Evolutionary conservation across 2,888 invertebrate species (phyloP), one percentile per base, ranked within the genome.

Genomic region (Hydrotaea cyrtoneurina): DNA sequence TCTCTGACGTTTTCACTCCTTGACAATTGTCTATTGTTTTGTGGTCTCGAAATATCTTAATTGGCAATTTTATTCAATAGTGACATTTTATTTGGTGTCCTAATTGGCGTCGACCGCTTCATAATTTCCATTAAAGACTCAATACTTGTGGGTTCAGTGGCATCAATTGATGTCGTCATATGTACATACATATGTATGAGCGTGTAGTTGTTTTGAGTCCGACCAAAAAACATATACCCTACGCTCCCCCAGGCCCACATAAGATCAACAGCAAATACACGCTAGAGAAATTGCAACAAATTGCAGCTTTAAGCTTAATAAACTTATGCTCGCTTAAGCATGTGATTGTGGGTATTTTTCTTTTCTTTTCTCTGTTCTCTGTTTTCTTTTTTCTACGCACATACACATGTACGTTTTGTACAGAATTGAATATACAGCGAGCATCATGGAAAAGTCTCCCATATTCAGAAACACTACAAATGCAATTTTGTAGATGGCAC

Each of bases 281-380:
- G 17, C 72, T 53, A 74, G 23, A 76, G 82, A 89, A 90, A 88
- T 88, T 90, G 89, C 90, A 90, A 90, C 90, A 90, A 90, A 90
- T 90, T 90, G 90, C 89, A 86, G 85, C 82, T 84, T 84, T 82
- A 85, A 83, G 83, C 86, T 86, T 83, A 80, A 80, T 83, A 83
- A 90, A 90, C 89, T 90, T 90, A 88, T 90, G 91, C 90, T 90
- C 87, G 87, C 89, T 89, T 90, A 88, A 90, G 90, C 90, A 88
- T 89, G 86, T 90, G 89, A 90, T 90, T 90, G 89, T 90, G 87
- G 87, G 86, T 87, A 82, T 85, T 85, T 80, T 82, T 85, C 31
- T 75, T 46, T 64, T 39, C 21, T 55, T 46, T 74, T 13, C 10
- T 39, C 53, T 74, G 2, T 75, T 83, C 11, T 39, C 2, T 31